A percentile compares a stretch with the other conserved stretches of the same genome.
Evolutionary conservation across 2,113 vertebrate species (phyloP).

Genomic region (Miniopterus natalensis): DNA sequence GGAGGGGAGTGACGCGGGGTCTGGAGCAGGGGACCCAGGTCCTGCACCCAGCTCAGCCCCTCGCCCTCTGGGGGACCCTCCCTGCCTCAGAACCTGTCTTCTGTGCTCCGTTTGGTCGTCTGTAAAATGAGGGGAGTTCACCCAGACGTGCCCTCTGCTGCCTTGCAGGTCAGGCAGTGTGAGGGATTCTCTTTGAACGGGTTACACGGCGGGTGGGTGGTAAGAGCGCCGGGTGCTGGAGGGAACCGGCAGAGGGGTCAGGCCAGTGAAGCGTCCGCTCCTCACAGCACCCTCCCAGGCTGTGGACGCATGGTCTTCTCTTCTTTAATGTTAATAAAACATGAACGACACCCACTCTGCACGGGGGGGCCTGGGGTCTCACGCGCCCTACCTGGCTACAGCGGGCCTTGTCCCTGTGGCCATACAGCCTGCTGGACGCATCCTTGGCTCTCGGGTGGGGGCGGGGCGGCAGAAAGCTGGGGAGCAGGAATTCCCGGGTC

Average conservation of each 20-base stretch:
- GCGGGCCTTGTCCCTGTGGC: not conserved
- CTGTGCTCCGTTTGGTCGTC: fast-evolving
- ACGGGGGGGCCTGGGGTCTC: not conserved
- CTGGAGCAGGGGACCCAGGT: fast-evolving
- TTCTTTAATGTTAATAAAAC: not conserved
- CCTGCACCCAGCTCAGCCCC: not conserved
- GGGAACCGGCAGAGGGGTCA: not conserved
- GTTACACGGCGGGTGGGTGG: fast-evolving
- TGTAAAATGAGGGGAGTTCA: not conserved
- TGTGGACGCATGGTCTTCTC: not conserved
- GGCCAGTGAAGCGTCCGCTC: fast-evolving
- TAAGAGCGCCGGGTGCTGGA: not conserved
- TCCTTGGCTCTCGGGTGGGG: fast-evolving
- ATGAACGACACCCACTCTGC: fast-evolving
- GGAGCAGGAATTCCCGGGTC: fast-evolving
- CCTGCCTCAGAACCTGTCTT: not conserved
- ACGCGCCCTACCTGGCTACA: not conserved
- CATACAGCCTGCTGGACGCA: fast-evolving
- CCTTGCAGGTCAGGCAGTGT: not conserved
- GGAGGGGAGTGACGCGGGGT: fast-evolving
- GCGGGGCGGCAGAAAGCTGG: fast-evolving
- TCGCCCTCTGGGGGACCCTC: fast-evolving
- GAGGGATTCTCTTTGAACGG: not conserved
- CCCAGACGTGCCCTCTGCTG: fast-evolving
- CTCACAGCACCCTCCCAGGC: not conserved